Percentiles rank a stretch among this genome's conserved stretches.
Conservation (phyloP, 2,888 invertebrate species). For the Ypsolopha sequella region DNA sequence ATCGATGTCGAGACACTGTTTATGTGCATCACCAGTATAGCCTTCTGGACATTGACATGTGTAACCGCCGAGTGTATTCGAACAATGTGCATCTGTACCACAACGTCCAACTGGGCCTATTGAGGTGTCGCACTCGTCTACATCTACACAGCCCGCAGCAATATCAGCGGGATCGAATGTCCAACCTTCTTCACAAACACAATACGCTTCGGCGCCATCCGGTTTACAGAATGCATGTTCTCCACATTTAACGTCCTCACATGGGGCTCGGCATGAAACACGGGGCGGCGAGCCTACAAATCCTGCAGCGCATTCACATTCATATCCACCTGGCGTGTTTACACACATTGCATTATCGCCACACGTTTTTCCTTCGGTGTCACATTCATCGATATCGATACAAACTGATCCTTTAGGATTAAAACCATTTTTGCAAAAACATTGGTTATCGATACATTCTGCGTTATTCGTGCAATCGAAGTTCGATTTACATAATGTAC, state of each 20-base stretch:
- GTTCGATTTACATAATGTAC: conserved; percentile 85
- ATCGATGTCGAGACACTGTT: conserved; percentile 85
- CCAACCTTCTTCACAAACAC: conserved; percentile 94
- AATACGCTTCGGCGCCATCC: conserved; percentile 90
- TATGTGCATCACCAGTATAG: conserved; percentile 86
- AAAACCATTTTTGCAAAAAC: conserved; percentile 91
- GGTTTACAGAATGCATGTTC: conserved; percentile 91
- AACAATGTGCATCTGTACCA: conserved; percentile 85
- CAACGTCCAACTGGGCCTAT: conserved; percentile 86
- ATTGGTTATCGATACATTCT: conserved; percentile 89
- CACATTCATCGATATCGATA: conserved; percentile 86
- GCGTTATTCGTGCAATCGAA: conserved; percentile 95
- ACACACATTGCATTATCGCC: conserved; percentile 83
- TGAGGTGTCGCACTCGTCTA: conserved; percentile 88
- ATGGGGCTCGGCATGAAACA: conserved; percentile 87
- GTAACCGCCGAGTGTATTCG: conserved; percentile 84
- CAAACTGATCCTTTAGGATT: conserved; percentile 84
- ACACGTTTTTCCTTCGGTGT: conserved; percentile 64
- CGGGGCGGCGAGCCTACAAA: conserved; percentile 87
- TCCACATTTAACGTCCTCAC: conserved; percentile 91
- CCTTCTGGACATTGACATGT: conserved; percentile 87
- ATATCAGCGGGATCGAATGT: conserved; percentile 92
- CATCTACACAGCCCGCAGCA: conserved; percentile 90
- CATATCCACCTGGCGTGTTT: conserved; percentile 84
- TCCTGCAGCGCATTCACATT: conserved; percentile 86